A percentile compares a stretch with the other conserved stretches of the same genome.
Evolutionary conservation across 2,113 vertebrate genomes (phyloP).

Genomic region (Forbesichthys agassizii): DNA sequence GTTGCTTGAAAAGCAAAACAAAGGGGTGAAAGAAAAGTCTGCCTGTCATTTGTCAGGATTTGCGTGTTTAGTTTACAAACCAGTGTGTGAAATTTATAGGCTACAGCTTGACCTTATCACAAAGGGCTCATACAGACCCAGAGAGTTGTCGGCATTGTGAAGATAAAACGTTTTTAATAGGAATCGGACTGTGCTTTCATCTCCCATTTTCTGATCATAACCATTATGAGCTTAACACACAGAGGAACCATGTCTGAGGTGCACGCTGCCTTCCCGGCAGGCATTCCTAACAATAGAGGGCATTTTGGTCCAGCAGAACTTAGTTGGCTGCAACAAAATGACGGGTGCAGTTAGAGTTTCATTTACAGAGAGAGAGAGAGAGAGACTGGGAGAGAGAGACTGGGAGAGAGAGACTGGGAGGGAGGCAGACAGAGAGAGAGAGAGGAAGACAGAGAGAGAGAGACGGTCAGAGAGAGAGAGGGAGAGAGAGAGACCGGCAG

Average conservation of each 20-base stretch:
- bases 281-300: constrained; percentile 62
- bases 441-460: constrained; percentile 1
- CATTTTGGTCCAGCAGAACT: constrained; percentile 67
- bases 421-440: not conserved
- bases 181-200: constrained; percentile 34
- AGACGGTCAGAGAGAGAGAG: not conserved
- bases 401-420: constrained; percentile 13
- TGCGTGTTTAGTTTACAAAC: constrained; percentile 1
- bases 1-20: not conserved
- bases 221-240: constrained; percentile 49
- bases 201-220: constrained; percentile 49
- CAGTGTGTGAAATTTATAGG: constrained; percentile 8
- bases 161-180: constrained; percentile 40
- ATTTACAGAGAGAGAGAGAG: constrained; percentile 47
- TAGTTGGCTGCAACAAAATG: constrained; percentile 66
- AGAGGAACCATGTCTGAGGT: constrained; percentile 32
- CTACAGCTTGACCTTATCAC: not conserved
- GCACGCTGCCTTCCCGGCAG: constrained; percentile 50
- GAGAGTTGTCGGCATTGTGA: constrained; percentile 15
- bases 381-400: not conserved
- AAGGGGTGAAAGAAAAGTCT: not conserved
- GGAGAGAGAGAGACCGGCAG: not conserved
- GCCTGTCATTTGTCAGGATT: not conserved
- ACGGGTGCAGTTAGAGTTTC: constrained; percentile 70
- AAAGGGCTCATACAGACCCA: not conserved